A percentile compares a stretch with the other conserved stretches of the same genome.
Conservation (phyloP, 2,797 vertebrate species). For the Coendou prehensilis region DNA sequence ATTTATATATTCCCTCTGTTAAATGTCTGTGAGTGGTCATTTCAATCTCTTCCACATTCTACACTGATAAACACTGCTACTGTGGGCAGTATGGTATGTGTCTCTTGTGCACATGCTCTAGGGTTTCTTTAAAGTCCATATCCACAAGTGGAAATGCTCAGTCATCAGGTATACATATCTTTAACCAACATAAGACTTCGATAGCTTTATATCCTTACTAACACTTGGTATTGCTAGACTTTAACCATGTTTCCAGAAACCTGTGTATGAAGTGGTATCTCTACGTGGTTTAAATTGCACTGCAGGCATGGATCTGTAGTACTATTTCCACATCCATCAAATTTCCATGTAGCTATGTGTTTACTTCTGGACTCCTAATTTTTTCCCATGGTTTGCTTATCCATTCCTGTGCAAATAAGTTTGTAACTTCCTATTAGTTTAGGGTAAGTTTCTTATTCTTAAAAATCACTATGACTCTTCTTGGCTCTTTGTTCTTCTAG, state of each 20-base stretch:
- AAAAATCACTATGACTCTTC: not conserved
- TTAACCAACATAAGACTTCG: not conserved
- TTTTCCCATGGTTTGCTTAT: not conserved
- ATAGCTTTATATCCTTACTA: not conserved
- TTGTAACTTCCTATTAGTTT: not conserved
- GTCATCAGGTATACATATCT: not conserved
- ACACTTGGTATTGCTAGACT: not conserved
- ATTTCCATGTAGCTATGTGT: not conserved
- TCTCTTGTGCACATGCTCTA: too few species aligned
- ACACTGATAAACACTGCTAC: not conserved
- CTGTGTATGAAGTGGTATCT: not conserved
- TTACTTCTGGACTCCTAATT: not conserved
- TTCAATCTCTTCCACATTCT: not conserved
- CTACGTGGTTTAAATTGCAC: not conserved
- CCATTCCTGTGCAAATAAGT: not conserved
- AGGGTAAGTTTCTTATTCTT: slow-evolving; percentile 33
- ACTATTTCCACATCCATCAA: not conserved
- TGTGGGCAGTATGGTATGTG: not conserved
- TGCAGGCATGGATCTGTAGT: not conserved
- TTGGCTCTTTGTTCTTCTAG: slow-evolving; percentile 20
- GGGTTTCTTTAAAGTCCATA: not conserved
- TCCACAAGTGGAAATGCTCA: not conserved
- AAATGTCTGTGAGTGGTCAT: not conserved
- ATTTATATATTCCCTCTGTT: not conserved
- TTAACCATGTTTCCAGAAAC: slow-evolving; percentile 1